Base-by-base conservation (phyloP, 1,140 invertebrate species). In the Nautilus pompilius region DNA sequence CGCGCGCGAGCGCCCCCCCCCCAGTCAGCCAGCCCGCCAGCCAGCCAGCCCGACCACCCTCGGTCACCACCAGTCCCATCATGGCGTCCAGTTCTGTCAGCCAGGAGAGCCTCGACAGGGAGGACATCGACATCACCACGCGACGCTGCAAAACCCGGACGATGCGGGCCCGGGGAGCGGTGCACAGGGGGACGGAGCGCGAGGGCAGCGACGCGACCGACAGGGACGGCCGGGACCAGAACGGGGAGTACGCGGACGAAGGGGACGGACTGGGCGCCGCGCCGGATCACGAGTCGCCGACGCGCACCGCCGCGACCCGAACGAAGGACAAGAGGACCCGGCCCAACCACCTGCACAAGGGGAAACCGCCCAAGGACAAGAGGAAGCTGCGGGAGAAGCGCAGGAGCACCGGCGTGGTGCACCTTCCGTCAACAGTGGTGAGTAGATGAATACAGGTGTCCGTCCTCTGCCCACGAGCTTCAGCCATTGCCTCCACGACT, bases 61-160 rank as follows among this genome's bases (percentile, higher is more conserved):
- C n/a, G n/a, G n/a, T n/a, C n/a, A n/a, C n/a, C n/a, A n/a, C n/a
- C n/a, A n/a, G 53, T 24, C 55, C 3, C 30, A 57, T n/a, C 53
- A 88, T 88, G 87, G 87, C 87, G 69, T 88, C 87, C 6, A 88
- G 87, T 71, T 88, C 87, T 13, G 86, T 89, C 22, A 88, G 87
- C 70, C 87, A 89, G 73, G 87, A 89, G 71, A 81, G 79, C 57
- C 69, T 81, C 29, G 87, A 89, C 73, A 83, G 87, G 55, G 87
- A 88, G 36, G 88, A 89, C 68, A 87, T 85, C 68, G 86, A 87
- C 53, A 76, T 84, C 5, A 83, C 80, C 15, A 84, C 84, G 17
- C 80, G 87, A 10, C 74, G 87, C 60, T 85, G 85, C 36, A 81
- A 85, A 36, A 86, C 87, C 54, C 79, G 87, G 53, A 86, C 84